Conservation (phyloP, 1,140 invertebrate species). For the Latrodectus geometricus region DNA sequence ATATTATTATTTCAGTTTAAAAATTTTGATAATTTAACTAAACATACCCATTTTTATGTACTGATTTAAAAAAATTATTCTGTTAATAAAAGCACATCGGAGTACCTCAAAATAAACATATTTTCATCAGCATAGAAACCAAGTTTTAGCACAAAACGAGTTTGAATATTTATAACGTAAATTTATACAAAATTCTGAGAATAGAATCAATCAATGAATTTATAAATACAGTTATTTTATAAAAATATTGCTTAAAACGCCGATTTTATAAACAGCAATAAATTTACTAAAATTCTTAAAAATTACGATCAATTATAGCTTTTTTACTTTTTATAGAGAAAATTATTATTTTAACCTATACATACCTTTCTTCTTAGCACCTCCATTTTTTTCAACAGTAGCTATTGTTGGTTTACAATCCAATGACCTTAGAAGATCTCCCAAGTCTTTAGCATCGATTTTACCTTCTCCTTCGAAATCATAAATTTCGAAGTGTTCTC, state of each 20-base stretch:
- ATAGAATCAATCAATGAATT: background rate
- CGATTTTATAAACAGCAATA: background rate
- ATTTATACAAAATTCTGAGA: no score
- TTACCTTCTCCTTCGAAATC: slow-evolving; percentile 85
- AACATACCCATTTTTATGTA: no score
- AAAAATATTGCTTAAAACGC: background rate
- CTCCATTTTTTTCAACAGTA: slow-evolving; percentile 90
- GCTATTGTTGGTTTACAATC: slow-evolving; percentile 93
- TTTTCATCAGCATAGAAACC: no score
- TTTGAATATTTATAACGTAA: no score
- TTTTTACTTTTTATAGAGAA: no score
- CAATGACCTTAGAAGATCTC: slow-evolving; percentile 89
- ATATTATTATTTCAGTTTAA: no score
- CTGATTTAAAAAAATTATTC: no score
- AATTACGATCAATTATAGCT: background rate
- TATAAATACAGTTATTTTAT: background rate
- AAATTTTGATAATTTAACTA: no score
- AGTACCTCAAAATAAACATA: no score
- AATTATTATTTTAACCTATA: background rate
- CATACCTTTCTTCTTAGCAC: slow-evolving; percentile 86
- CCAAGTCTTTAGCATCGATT: slow-evolving; percentile 86
- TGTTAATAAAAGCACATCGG: no score
- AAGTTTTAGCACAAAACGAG: no score
- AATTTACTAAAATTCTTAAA: background rate
- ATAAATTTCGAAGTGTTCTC: slow-evolving; percentile 88